Percentiles rank a stretch among this genome's conserved stretches.
Conservation (phyloP, 1,140 invertebrate genomes). For the Drosophila serrata region DNA sequence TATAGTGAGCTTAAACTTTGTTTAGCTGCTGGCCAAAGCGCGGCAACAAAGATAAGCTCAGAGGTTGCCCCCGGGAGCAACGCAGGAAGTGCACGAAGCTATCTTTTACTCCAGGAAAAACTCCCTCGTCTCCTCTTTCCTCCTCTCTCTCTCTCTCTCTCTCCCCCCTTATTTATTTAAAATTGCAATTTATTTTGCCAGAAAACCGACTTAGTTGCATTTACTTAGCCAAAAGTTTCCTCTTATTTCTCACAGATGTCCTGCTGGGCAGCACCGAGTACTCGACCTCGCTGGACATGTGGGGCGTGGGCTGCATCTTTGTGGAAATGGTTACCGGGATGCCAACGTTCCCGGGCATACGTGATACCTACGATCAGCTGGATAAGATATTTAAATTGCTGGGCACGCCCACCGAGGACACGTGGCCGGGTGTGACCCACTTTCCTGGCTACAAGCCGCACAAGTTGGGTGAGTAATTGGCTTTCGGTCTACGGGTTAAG, state of each 20-base stretch:
- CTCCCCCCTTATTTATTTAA: constrained; percentile 65
- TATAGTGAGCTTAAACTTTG: constrained; percentile 52
- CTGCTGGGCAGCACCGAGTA: constrained; percentile 98
- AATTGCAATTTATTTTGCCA: constrained; percentile 75
- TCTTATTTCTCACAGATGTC: constrained; percentile 89
- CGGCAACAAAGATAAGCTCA: constrained; percentile 48
- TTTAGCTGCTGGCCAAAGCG: constrained; percentile 53
- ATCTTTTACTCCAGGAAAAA: constrained; percentile 20
- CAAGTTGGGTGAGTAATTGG: constrained; percentile 87
- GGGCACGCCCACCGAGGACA: constrained; percentile 96
- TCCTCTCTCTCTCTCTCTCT: background rate
- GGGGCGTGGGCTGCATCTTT: constrained; percentile 99
- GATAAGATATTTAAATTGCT: constrained; percentile 98
- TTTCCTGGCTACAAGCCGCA: constrained; percentile 94
- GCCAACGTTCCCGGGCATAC: constrained; percentile 97
- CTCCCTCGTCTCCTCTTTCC: too few species aligned
- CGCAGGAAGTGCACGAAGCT: constrained; percentile 25
- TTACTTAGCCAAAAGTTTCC: constrained; percentile 67
- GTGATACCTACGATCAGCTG: constrained; percentile 97
- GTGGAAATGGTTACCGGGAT: constrained; percentile 98
- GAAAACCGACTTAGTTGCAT: constrained; percentile 60
- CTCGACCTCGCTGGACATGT: constrained; percentile 97
- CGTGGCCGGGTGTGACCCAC: constrained; percentile 95
- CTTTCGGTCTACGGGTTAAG: constrained; percentile 1
- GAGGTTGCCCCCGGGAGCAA: constrained; percentile 32